phyloP scores from a whole-genome alignment of 2,113 vertebrate species.

The Prochilodus magdalenae region DNA sequence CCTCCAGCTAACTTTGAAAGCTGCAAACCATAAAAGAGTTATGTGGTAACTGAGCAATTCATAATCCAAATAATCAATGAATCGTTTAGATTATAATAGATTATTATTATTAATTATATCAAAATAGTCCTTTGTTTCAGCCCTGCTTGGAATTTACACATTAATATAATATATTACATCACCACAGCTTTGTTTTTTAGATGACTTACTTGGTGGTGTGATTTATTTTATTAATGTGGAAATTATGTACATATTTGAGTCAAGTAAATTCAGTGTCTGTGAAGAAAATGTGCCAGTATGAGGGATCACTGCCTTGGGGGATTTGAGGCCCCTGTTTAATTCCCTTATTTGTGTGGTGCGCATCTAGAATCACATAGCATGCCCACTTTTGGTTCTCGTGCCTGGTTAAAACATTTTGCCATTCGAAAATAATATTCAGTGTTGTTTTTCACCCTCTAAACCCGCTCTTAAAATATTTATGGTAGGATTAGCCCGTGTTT shows the following conservation, averaged over 20 bases:
- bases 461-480: conserved; percentile 32
- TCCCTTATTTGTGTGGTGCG: background rate
- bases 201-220: background rate
- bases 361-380: background rate
- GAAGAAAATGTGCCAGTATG: background rate
- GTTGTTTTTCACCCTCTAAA: conserved; percentile 15
- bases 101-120: no score
- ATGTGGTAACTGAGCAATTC: no score
- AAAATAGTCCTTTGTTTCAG: no score
- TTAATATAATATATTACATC: no score
- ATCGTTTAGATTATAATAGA: no score
- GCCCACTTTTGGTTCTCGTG: background rate
- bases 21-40: no score
- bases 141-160: no score
- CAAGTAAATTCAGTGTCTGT: background rate
- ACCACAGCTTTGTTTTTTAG: no score
- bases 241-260: background rate
- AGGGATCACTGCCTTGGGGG: background rate
- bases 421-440: conserved; percentile 19
- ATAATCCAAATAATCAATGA: no score
- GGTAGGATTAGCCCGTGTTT: conserved; percentile 25
- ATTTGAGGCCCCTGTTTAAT: background rate
- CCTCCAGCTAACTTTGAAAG: no score
- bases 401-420: background rate
- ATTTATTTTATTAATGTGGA: background rate